These are phyloP conservation scores for Lophius americanus DNA, from an alignment of 2,797 vertebrate species.

Conservation along the genomic window DNA sequence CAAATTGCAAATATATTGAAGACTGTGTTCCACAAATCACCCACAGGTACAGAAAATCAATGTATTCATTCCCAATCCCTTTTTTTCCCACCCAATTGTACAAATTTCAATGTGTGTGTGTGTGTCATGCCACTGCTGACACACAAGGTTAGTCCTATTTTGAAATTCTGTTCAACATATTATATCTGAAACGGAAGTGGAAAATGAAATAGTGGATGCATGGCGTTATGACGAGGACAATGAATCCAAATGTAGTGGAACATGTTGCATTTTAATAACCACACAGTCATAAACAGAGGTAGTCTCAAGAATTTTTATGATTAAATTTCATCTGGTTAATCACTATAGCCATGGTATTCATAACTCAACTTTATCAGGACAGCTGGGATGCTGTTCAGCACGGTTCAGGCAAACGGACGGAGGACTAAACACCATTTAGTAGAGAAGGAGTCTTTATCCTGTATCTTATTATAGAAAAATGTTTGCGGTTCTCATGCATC, in stretches of 20 bases:
- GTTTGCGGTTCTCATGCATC: conserved; percentile 41
- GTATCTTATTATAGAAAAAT: conserved; percentile 36
- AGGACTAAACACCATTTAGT: conserved; percentile 48
- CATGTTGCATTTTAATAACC: conserved; percentile 73
- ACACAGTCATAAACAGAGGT: conserved; percentile 64
- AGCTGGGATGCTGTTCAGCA: conserved; percentile 55
- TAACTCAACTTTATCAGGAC: conserved; percentile 63
- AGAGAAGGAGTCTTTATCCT: conserved; percentile 30
- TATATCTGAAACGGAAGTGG: conserved; percentile 17
- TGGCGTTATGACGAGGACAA: conserved; percentile 36
- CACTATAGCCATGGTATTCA: conserved; percentile 53
- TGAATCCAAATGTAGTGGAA: conserved; percentile 62
- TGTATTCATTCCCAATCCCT: conserved; percentile 49
- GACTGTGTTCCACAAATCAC: conserved; percentile 66
- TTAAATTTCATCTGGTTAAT: conserved; percentile 75
- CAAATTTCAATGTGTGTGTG: conserved; percentile 19
- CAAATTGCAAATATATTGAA: conserved; percentile 65
- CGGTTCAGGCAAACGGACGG: conserved; percentile 39
- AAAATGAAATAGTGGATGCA: conserved; percentile 41
- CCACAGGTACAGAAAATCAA: conserved; percentile 65
- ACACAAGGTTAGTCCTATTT: conserved; percentile 44
- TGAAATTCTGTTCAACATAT: conserved; percentile 38
- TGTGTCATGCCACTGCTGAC: conserved; percentile 26
- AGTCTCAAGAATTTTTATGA: conserved; percentile 64
- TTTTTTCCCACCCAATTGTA: conserved; percentile 55